These are phyloP conservation scores for Heliopora coerulea DNA, from an alignment of 92 coral and sea anemone species.

Conservation along the genomic window DNA sequence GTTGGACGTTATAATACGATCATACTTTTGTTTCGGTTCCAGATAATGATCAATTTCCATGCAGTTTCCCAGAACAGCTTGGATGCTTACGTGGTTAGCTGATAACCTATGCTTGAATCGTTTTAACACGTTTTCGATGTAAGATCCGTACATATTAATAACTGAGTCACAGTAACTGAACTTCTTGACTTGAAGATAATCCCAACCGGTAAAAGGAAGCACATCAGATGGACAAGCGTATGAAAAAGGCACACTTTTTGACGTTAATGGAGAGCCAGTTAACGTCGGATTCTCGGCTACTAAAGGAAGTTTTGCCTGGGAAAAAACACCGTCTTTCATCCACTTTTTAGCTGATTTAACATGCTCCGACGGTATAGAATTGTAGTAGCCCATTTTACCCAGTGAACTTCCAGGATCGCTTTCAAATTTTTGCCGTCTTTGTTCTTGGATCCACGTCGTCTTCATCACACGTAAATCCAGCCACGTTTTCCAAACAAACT, in stretches of 20 bases:
- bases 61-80: slow-evolving; percentile 58
- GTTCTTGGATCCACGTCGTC: slow-evolving; percentile 47
- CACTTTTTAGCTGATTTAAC: slow-evolving; percentile 58
- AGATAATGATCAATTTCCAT: slow-evolving; percentile 47
- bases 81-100: slow-evolving; percentile 44
- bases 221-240: slow-evolving; percentile 28
- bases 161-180: slow-evolving; percentile 41
- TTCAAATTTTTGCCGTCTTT: slow-evolving; percentile 35
- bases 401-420: neutral
- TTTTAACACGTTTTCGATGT: slow-evolving; percentile 54
- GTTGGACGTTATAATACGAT: slow-evolving; percentile 62
- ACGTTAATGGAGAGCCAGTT: slow-evolving; percentile 41
- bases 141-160: slow-evolving; percentile 57
- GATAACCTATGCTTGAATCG: slow-evolving; percentile 37
- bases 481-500: slow-evolving; percentile 67
- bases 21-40: slow-evolving; percentile 45
- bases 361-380: slow-evolving; percentile 56
- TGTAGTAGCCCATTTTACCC: slow-evolving; percentile 36
- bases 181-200: slow-evolving; percentile 52
- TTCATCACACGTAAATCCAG: slow-evolving; percentile 36
- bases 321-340: slow-evolving; percentile 62
- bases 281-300: slow-evolving; percentile 63
- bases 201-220: slow-evolving; percentile 67
- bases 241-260: slow-evolving; percentile 18
- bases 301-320: neutral